These are phyloP conservation scores for Pollicipes pollicipes DNA, from an alignment of 1,140 invertebrate species.

Conservation along the genomic window DNA sequence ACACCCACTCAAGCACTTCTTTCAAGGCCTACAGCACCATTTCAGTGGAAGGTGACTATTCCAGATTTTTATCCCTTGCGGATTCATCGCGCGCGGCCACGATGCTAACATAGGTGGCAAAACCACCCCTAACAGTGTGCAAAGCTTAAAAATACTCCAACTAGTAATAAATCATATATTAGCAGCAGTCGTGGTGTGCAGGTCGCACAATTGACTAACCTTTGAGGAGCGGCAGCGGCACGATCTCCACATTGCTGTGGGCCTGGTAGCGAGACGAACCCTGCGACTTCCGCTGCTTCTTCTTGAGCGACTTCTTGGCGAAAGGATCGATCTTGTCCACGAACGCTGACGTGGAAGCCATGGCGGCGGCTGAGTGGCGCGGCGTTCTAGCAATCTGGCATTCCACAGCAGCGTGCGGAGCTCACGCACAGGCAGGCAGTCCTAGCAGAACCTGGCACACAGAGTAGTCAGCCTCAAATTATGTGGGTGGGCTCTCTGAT, in stretches of 20 bases:
- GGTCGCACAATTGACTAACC: slow-evolving; percentile 43
- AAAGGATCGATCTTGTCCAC: slow-evolving; percentile 89
- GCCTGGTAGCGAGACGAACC: slow-evolving; percentile 76
- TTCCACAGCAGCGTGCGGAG: not conserved
- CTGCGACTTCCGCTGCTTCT: slow-evolving; percentile 81
- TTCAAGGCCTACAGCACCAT: no score
- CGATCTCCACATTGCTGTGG: slow-evolving; percentile 71
- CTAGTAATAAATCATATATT: no score
- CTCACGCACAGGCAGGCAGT: not conserved
- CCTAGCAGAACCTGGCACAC: not conserved
- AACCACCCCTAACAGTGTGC: no score
- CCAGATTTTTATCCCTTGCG: no score
- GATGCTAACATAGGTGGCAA: no score
- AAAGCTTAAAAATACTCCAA: no score
- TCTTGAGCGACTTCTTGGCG: slow-evolving; percentile 75
- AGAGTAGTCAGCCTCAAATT: no score
- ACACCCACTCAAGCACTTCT: no score
- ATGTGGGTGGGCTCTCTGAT: no score
- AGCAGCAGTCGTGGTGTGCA: no score
- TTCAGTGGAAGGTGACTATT: no score
- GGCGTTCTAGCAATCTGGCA: not conserved
- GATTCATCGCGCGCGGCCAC: no score
- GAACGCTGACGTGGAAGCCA: slow-evolving; percentile 33
- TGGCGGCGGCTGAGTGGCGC: not conserved
- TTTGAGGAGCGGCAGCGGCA: slow-evolving; percentile 68